Evolutionary conservation across 2,113 vertebrate species (phyloP), one percentile per base, ranked within the genome.

Genomic region (Labrus mixtus): DNA sequence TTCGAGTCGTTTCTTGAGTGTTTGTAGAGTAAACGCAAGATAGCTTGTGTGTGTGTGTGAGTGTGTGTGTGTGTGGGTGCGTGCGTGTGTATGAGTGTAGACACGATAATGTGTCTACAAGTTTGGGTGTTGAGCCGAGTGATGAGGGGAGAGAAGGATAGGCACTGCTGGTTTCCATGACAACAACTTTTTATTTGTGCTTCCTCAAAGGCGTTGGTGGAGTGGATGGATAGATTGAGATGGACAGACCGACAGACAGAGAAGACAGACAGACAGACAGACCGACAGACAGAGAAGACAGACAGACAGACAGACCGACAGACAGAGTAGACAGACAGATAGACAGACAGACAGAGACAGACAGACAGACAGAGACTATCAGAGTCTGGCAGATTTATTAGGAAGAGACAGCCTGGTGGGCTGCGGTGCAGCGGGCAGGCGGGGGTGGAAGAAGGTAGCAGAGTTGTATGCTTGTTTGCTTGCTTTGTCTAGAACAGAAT

Each of bases 91-190:
- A 8, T 13, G 48, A 10, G 45, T 4, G 54, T 37, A 48, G 2
- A 37, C 0, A 11, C 10, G 22, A n/a, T 39, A 29, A 53, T 69
- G 59, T 59, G 46, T 76, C 57, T 66, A 58, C 58, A 81, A 82
- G 48, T 74, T 89, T 82, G 83, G 43, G 70, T 33, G 29, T 70
- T 79, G 73, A 79, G 79, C 39, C 50, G 65, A 53, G 60, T 65
- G 78, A 77, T 73, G 57, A 82, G 80, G 79, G 85, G 76, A 79
- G 75, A 80, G 82, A 68, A 83, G 87, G 86, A 87, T 73, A 90
- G 86, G 83, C 84, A 91, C 39, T 43, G 79, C 61, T 76, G 45
- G 92, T 93, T 93, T 86, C 93, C 90, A 93, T 93, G 92, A 91
- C 92, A 87, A 93, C 92, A 76, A 84, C 87, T 88, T 92, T 92